Evolutionary conservation across 2,113 vertebrate genomes (phyloP), one percentile per base, ranked within the genome.

Genomic region (Hydrochoerus hydrochaeris): DNA sequence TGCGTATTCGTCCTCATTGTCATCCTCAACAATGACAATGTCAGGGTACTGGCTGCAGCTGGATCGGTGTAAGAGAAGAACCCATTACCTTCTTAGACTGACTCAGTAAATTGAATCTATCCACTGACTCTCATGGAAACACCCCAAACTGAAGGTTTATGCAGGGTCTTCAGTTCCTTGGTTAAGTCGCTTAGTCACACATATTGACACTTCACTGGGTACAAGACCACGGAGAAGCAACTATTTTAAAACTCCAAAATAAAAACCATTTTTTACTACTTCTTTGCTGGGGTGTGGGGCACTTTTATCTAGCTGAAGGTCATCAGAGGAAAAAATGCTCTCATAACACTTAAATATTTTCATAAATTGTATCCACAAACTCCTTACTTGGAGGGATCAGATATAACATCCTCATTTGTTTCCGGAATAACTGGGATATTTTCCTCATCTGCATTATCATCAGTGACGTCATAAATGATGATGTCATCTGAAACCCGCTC

Each of bases 401-500:
- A 97, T 97, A 98, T 97, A 71, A 93, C 90, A 93, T 98, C 98
- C 85, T 99, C 98, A 96, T 94, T 98, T 82, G 97, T 94, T 98
- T 99, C 98, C 91, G 98, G 98, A 90, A 98, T 98, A 98, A 98
- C 63, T 17, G 98, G 97, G 90, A 98, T 93, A 97, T 97, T 98
- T 89, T 98, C 98, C 86, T 99, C 97, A 95, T 99, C 99, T 0
- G 95, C 65, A 97, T 98, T 98, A 95, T 98, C 98, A 60, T 99
- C 99, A 16, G 99, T 99, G 87, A 99, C 96, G 94, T 99, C 99
- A 98, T 99, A 99, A 98, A 99, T 99, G 96, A 99, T 98, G 44
- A 99, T 99, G 16, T 99, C 99, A 85, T 99, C 99, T 83, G 99
- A 99, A 63, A 99, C 95, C 62, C 99, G 98, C 0, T 99, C 98